A percentile compares a stretch with the other conserved stretches of the same genome.
phyloP scores from a whole-genome alignment of 1,140 invertebrate genomes.

The Cydia fagiglandana region DNA sequence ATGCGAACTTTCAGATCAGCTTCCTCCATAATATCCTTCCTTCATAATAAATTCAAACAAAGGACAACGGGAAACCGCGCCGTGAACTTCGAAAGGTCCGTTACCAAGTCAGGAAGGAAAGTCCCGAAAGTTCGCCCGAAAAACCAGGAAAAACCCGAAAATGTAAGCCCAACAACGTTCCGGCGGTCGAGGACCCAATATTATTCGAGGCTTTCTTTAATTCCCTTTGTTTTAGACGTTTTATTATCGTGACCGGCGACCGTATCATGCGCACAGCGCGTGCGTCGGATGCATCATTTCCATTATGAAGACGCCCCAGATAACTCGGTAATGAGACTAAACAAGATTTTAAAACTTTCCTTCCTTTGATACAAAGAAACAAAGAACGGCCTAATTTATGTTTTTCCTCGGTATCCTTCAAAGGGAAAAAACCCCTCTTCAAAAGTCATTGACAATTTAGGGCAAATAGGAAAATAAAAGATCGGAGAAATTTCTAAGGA shows the following conservation, averaged over 20 bases:
- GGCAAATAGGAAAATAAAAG: slow-evolving; percentile 57
- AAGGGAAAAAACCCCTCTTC: slow-evolving; percentile 52
- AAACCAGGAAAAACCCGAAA: slow-evolving; percentile 66
- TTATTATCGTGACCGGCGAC: slow-evolving; percentile 58
- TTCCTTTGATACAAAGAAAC: slow-evolving; percentile 56
- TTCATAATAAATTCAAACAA: slow-evolving; percentile 65
- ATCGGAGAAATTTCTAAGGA: slow-evolving; percentile 41
- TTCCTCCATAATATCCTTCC: slow-evolving; percentile 47
- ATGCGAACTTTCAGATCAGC: slow-evolving; percentile 39
- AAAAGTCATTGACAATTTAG: slow-evolving; percentile 65
- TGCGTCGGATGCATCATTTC: neutral
- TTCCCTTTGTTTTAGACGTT: slow-evolving; percentile 68
- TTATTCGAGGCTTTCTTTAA: slow-evolving; percentile 67
- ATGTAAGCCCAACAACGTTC: slow-evolving; percentile 65
- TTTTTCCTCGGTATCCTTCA: slow-evolving; percentile 51
- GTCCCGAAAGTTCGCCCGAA: slow-evolving; percentile 60
- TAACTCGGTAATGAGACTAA: slow-evolving; percentile 52
- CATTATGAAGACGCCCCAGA: slow-evolving; percentile 40
- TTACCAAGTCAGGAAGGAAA: slow-evolving; percentile 65
- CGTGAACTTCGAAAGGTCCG: slow-evolving; percentile 59
- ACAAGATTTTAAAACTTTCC: slow-evolving; percentile 59
- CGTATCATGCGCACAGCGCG: slow-evolving; percentile 36
- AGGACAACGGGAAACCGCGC: slow-evolving; percentile 57
- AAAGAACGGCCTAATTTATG: slow-evolving; percentile 59
- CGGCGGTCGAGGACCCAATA: slow-evolving; percentile 59